Evolutionary conservation across 2,888 invertebrate species (phyloP), one percentile per base, ranked within the genome.

Genomic region (Apomyelois bistriatella): DNA sequence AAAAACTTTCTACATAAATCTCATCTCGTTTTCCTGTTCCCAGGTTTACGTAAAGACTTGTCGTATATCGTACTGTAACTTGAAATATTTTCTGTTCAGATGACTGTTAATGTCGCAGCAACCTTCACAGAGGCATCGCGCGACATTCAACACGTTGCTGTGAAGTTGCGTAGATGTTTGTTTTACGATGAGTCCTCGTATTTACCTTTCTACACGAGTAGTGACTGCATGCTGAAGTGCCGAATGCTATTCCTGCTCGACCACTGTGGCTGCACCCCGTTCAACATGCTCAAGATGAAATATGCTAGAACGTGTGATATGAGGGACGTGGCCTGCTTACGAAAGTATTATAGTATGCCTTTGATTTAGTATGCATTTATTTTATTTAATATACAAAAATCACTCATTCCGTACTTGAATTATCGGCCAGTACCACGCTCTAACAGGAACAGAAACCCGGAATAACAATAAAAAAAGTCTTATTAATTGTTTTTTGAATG

Each of bases 151-250:
- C 85, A 88, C 54, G 77, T 91, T 1, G 68, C 84, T 0, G 71
- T 83, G 12, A 69, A 74, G 3, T 61, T 82, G 1, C 84, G 94
- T 3, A 84, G 91, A 32, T 94, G 94, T 59, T 82, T 92, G 52
- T 93, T 94, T 62, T 74, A 86, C 49, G 85, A 91, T 53, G 94
- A 94, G 64, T 84, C 85, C 0, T 57, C 76, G 0, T 82, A 83
- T 46, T 68, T 88, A 6, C 73, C 71, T 1, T 88, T 86, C 61
- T 93, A 93, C 67, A 92, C 92, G 0, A 87, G 90, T 66, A 92
- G 92, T 62, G 92, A 93, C 62, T 93, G 93, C 65, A 80, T 92
- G 64, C 76, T 92, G 53, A 90, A 91, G 61, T 93, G 93, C 59
- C 85, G 92, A 47, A 85, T 92, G 74, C 68, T 76, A 37, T 92